Evolutionary conservation across 2,888 invertebrate species (phyloP).

Genomic region (Nomada flava): DNA sequence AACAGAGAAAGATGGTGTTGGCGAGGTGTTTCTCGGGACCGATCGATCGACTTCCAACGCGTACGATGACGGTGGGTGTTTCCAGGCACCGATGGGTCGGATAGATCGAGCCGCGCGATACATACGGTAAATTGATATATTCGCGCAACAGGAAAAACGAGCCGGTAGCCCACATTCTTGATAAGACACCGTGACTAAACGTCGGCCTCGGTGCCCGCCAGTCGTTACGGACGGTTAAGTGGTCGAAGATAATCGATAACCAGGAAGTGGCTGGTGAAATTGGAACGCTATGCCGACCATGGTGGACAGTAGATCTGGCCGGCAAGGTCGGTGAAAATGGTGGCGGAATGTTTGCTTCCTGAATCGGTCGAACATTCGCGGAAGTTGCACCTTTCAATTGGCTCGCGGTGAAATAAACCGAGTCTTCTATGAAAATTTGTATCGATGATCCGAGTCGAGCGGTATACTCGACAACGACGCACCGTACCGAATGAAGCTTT

Average conservation of each 20-base stretch:
- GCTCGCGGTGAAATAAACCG: too few species aligned
- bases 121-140: slow-evolving; percentile 64
- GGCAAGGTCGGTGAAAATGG: slow-evolving; percentile 39
- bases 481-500: too few species aligned
- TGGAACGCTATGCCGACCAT: slow-evolving; percentile 37
- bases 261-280: slow-evolving; percentile 56
- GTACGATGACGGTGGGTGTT: slow-evolving; percentile 52
- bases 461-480: too few species aligned
- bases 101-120: slow-evolving; percentile 49
- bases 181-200: slow-evolving; percentile 66
- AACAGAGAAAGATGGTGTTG: background rate
- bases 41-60: slow-evolving; percentile 48
- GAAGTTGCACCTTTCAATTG: too few species aligned
- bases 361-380: too few species aligned
- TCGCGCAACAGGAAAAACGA: slow-evolving; percentile 62
- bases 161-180: slow-evolving; percentile 63
- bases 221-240: slow-evolving; percentile 49
- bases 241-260: slow-evolving; percentile 61
- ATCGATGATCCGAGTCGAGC: too few species aligned
- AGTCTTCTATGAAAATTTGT: too few species aligned
- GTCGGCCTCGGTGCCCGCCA: slow-evolving; percentile 28
- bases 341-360: background rate
- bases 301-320: slow-evolving; percentile 36
- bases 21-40: slow-evolving; percentile 12
- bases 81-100: slow-evolving; percentile 31